Evolutionary conservation across 2,113 vertebrate genomes (phyloP).

Genomic region (Heterotis niloticus): DNA sequence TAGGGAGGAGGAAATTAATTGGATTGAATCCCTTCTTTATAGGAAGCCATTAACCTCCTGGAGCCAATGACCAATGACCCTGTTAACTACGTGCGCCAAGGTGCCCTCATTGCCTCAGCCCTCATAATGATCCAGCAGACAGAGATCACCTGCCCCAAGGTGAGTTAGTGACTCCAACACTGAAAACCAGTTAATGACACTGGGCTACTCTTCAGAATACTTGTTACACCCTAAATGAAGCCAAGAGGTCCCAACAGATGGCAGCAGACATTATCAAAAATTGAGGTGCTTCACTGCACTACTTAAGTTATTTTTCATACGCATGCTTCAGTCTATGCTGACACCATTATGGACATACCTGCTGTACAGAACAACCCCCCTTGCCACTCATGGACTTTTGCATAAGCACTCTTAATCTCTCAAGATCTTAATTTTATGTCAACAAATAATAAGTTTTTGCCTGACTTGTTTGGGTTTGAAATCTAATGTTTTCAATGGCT

Average conservation of each 20-base stretch:
- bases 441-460: too few relatives aligned
- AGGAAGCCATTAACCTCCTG: constrained; percentile 97
- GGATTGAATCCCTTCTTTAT: constrained; percentile 20
- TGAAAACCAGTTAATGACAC: background rate
- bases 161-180: constrained; percentile 44
- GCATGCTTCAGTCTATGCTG: too few relatives aligned
- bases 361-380: too few relatives aligned
- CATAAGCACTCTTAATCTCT: too few relatives aligned
- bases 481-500: too few relatives aligned
- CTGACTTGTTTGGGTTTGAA: too few relatives aligned
- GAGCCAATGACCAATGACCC: constrained; percentile 99
- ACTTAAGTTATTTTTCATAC: too few relatives aligned
- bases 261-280: background rate
- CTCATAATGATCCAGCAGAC: constrained; percentile 98
- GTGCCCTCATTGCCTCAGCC: constrained; percentile 91
- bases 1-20: background rate
- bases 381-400: too few relatives aligned
- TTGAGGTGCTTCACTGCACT: background rate
- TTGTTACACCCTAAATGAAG: background rate
- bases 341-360: too few relatives aligned
- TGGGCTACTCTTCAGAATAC: background rate
- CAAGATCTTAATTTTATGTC: too few relatives aligned
- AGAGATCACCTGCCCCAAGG: constrained; percentile 96
- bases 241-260: background rate
- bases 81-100: constrained; percentile 95